Evolutionary conservation across 2,888 invertebrate genomes (phyloP).

Genomic region (Limnephilus rhombicus): DNA sequence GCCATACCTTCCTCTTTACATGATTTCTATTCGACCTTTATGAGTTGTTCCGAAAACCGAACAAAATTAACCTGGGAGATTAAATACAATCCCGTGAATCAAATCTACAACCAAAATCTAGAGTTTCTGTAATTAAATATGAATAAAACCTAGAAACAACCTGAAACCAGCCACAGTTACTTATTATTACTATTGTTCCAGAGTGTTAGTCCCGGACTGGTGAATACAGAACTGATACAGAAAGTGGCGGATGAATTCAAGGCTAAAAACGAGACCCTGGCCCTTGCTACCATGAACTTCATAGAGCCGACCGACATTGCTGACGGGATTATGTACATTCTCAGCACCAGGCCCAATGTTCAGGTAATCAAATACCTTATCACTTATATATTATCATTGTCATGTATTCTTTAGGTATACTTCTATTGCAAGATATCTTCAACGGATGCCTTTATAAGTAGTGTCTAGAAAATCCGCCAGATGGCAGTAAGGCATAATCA

Average conservation of each 20-base stretch:
- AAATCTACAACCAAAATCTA: no score
- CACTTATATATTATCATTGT: background rate
- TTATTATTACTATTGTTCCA: constrained; percentile 68
- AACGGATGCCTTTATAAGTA: background rate
- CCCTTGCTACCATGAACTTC: constrained; percentile 24
- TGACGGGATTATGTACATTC: constrained; percentile 79
- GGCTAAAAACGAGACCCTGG: constrained; percentile 9
- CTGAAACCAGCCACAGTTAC: no score
- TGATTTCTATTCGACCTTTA: no score
- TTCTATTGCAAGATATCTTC: no score
- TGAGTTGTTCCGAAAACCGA: no score
- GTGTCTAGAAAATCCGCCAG: background rate
- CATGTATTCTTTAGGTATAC: background rate
- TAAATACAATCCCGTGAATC: no score
- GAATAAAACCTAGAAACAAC: no score
- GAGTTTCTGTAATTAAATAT: no score
- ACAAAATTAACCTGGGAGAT: no score
- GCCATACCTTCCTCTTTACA: no score
- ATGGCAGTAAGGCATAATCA: background rate
- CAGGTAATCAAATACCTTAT: constrained; percentile 71
- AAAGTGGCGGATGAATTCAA: background rate
- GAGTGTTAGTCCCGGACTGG: constrained; percentile 82
- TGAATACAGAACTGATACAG: constrained; percentile 74
- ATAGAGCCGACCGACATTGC: constrained; percentile 78
- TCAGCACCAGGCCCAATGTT: constrained; percentile 80